These are phyloP conservation scores for Tryphoninae sp. DNA, from an alignment of 2,888 invertebrate genomes.

Conservation along the genomic window DNA sequence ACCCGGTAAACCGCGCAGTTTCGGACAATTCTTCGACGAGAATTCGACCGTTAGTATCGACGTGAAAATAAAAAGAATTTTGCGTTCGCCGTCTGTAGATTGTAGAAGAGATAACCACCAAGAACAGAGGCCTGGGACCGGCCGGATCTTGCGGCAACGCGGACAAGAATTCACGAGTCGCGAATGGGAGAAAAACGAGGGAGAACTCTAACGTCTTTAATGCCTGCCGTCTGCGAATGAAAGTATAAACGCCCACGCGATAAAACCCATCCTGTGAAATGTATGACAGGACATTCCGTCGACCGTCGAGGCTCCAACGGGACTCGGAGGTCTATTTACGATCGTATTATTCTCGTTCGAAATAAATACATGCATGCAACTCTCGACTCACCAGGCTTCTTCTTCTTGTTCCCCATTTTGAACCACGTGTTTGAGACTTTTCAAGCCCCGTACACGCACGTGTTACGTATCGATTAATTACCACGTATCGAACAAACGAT, in stretches of 20 bases:
- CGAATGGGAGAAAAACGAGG: slow-evolving; percentile 10
- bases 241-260: slow-evolving; percentile 53
- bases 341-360: background rate
- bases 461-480: background rate
- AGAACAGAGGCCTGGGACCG: background rate
- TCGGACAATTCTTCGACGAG: slow-evolving; percentile 42
- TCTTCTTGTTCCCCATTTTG: slow-evolving; percentile 68
- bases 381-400: slow-evolving; percentile 69
- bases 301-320: background rate
- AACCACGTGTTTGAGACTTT: slow-evolving; percentile 23
- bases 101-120: background rate
- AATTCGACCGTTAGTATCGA: background rate
- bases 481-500: background rate
- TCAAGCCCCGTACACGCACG: background rate
- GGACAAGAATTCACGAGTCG: slow-evolving; percentile 1
- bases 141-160: background rate
- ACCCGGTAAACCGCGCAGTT: background rate
- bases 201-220: background rate
- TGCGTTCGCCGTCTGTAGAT: background rate
- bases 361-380: background rate
- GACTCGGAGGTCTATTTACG: background rate
- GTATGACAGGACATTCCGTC: slow-evolving; percentile 13
- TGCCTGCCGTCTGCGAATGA: slow-evolving; percentile 52
- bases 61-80: background rate
- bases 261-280: slow-evolving; percentile 24